Percentiles rank a stretch among this genome's conserved stretches.
phyloP scores from a whole-genome alignment of 1,140 invertebrate genomes.

The Tetraneura akinire region DNA sequence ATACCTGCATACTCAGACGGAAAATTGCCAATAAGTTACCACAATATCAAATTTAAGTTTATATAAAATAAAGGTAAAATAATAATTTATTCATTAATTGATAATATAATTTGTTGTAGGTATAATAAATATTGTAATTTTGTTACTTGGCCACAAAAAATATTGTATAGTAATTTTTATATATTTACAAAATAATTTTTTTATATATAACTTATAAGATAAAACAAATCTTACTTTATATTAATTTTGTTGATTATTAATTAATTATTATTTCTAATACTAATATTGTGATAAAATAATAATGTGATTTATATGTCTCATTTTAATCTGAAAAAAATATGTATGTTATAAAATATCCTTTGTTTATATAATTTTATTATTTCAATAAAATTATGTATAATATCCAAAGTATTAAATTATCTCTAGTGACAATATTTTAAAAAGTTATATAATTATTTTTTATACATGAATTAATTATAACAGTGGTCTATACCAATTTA shows the following conservation, averaged over 20 bases:
- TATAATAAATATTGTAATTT: background rate
- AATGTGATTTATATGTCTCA: no score
- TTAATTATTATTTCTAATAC: background rate
- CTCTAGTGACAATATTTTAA: no score
- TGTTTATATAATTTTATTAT: no score
- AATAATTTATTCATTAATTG: no score
- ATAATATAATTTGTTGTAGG: background rate
- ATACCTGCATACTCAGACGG: conserved; percentile 32
- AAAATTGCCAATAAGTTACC: conserved; percentile 45
- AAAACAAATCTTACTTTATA: background rate
- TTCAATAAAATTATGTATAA: no score
- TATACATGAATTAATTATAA: no score
- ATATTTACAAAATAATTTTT: background rate
- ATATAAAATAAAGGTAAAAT: background rate
- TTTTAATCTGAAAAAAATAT: no score
- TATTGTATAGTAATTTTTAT: background rate
- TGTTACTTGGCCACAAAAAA: background rate
- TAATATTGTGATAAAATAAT: conserved; percentile 11
- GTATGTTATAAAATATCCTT: background rate
- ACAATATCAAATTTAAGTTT: conserved; percentile 37
- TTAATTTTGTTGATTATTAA: background rate
- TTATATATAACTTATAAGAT: background rate
- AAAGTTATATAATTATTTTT: no score
- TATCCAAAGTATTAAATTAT: no score
- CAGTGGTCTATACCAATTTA: no score